Percentiles rank a stretch among this genome's conserved stretches.
Evolutionary conservation across 2,797 vertebrate genomes (phyloP).

Genomic region (Graptemys geographica): DNA sequence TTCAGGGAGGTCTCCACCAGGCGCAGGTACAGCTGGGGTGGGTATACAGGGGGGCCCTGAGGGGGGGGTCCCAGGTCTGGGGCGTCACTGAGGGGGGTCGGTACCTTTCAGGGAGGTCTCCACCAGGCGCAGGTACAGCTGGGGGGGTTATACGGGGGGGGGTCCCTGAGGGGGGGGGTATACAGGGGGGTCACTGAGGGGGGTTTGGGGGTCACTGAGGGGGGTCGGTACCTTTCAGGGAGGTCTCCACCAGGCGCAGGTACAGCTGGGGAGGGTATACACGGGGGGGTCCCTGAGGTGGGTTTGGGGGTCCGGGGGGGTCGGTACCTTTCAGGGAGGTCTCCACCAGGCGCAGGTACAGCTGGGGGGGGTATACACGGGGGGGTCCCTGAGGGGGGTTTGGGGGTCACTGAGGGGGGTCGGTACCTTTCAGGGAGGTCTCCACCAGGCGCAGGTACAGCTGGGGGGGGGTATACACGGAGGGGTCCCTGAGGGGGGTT

Average conservation of each 20-base stretch:
- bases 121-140: too few relatives aligned
- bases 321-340: neutral
- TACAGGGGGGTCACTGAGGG: too few relatives aligned
- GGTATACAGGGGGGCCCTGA: conserved; percentile 63
- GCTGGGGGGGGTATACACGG: too few relatives aligned
- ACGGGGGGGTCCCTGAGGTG: too few relatives aligned
- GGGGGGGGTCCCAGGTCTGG: conserved; percentile 59
- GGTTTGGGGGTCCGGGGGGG: too few relatives aligned
- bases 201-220: neutral
- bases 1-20: neutral
- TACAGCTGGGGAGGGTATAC: too few relatives aligned
- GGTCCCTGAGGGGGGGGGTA: too few relatives aligned
- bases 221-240: conserved; percentile 50
- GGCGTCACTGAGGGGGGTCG: neutral
- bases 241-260: neutral
- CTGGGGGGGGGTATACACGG: too few relatives aligned
- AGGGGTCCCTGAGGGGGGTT: too few relatives aligned
- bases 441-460: neutral
- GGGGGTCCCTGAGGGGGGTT: neutral
- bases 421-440: neutral
- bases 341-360: too few relatives aligned
- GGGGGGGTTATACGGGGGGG: too few relatives aligned
- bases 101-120: conserved; percentile 57
- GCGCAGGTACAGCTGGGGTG: neutral
- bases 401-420: neutral